Evolutionary conservation across 2,113 vertebrate genomes (phyloP).

Genomic region (Megatriorchis doriae): DNA sequence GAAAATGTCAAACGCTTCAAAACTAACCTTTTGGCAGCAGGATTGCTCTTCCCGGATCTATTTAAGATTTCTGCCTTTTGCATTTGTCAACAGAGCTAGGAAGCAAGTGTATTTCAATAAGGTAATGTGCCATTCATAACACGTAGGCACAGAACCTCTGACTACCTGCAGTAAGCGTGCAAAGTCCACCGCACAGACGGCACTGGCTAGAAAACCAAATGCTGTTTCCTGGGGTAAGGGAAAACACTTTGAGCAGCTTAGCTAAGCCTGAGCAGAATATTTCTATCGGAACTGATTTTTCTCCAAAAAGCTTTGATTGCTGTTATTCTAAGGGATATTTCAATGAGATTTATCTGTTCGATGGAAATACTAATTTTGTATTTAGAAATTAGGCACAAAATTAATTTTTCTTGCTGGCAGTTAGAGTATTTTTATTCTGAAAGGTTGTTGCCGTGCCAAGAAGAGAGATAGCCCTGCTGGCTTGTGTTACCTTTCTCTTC

Average conservation of each 20-base stretch:
- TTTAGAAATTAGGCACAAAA: neutral
- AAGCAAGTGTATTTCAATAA: neutral
- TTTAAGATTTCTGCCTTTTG: conserved; percentile 48
- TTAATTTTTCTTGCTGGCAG: neutral
- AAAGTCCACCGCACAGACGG: accelerated
- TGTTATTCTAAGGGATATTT: neutral
- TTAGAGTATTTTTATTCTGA: neutral
- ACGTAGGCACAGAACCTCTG: neutral
- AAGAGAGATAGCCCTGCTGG: neutral
- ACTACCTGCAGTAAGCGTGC: neutral
- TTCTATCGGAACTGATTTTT: neutral
- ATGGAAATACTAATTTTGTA: neutral
- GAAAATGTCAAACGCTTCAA: conserved; percentile 62
- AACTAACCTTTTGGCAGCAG: conserved; percentile 50
- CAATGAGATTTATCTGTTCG: neutral
- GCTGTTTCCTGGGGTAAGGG: neutral
- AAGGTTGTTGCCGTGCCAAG: neutral
- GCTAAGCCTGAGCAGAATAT: neutral
- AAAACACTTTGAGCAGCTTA: neutral
- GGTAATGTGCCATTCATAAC: neutral
- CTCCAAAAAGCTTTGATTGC: neutral
- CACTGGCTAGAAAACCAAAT: neutral
- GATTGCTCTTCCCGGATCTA: conserved; percentile 32
- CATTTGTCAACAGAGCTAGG: conserved; percentile 23
- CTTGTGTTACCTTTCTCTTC: neutral